Evolutionary conservation across 2,797 vertebrate genomes (phyloP).

Genomic region (Phyllotis vaccarum): DNA sequence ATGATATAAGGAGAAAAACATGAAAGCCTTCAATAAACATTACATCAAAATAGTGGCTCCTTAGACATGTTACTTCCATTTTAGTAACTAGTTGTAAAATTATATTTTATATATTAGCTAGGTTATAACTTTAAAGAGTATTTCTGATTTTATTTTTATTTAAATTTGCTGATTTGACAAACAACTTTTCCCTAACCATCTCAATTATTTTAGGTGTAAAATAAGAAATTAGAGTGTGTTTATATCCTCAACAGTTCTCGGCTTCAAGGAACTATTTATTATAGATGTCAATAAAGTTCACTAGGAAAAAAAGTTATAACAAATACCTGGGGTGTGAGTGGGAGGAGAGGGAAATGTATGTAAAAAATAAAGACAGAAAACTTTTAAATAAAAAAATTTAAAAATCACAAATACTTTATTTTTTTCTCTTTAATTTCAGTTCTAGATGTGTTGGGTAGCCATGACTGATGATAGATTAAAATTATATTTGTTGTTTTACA

Average conservation of each 20-base stretch:
- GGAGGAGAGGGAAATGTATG: no score
- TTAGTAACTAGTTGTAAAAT: slow-evolving; percentile 10
- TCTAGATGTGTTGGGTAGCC: background rate
- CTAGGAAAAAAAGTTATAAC: background rate
- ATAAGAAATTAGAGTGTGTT: background rate
- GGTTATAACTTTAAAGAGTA: background rate
- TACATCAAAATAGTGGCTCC: background rate
- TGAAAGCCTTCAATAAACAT: background rate
- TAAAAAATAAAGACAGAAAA: no score
- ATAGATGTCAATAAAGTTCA: background rate
- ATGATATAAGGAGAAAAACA: background rate
- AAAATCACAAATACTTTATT: no score
- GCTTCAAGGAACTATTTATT: slow-evolving; percentile 7
- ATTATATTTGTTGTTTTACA: background rate
- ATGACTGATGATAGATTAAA: background rate
- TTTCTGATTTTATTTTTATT: background rate
- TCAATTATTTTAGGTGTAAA: background rate
- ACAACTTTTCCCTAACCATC: background rate
- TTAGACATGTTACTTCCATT: background rate
- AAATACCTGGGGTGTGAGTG: background rate
- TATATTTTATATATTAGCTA: background rate
- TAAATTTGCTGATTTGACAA: slow-evolving; percentile 1
- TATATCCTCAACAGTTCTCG: background rate
- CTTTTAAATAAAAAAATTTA: no score
- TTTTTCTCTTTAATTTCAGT: background rate